phyloP scores from a whole-genome alignment of 2,113 vertebrate species.

The Rhea pennata region DNA sequence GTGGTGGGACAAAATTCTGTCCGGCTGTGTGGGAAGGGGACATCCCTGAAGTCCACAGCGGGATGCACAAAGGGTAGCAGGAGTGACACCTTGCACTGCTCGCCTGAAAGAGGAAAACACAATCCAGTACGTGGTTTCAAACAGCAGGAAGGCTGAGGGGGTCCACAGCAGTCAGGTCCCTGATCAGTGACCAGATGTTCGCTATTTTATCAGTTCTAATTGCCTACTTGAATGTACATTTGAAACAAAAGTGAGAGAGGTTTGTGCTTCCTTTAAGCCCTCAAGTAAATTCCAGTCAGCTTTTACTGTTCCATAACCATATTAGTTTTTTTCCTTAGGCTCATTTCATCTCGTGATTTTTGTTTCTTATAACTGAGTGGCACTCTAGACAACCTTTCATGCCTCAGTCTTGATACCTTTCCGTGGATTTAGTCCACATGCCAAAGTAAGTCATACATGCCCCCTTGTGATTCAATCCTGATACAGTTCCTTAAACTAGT shows the following conservation, averaged over 20 bases:
- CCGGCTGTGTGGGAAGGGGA: background rate
- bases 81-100: background rate
- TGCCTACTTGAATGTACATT: background rate
- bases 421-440: slow-evolving; percentile 22
- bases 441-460: slow-evolving; percentile 31
- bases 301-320: accelerated
- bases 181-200: background rate
- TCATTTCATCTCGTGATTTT: background rate
- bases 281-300: background rate
- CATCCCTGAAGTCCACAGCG: background rate
- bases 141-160: background rate
- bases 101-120: background rate
- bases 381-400: background rate
- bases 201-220: background rate
- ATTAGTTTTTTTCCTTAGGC: background rate
- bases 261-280: background rate
- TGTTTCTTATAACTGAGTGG: background rate
- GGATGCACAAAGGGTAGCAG: background rate
- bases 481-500: background rate
- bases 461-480: background rate
- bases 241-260: background rate
- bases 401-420: background rate
- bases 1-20: background rate
- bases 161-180: background rate
- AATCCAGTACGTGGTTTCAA: too few relatives aligned